Evolutionary conservation across 1,140 invertebrate genomes (phyloP).

Genomic region (Popillia japonica): DNA sequence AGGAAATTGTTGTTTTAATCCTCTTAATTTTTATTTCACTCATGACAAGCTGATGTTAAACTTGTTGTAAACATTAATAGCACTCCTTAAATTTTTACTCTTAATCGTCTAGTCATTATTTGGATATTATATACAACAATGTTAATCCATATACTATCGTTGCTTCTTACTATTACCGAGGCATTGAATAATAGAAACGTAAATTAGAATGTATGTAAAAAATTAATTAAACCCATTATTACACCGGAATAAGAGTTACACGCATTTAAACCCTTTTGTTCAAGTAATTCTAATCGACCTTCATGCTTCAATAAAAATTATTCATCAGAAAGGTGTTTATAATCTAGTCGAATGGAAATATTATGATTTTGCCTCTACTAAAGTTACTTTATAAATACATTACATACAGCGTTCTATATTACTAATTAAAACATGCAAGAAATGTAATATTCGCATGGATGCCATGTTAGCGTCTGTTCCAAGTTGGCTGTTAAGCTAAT

Average conservation of each 20-base stretch:
- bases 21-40: no score
- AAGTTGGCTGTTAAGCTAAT: conserved; percentile 15
- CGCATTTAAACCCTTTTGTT: background rate
- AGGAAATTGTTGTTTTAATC: no score
- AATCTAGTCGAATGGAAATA: background rate
- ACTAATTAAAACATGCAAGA: background rate
- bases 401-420: background rate
- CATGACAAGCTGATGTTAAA: no score
- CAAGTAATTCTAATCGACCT: background rate
- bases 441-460: background rate
- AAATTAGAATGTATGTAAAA: background rate
- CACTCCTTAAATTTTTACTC: no score
- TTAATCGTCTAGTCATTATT: no score
- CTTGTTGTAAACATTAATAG: no score
- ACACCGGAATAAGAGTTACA: background rate
- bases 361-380: background rate
- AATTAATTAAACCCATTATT: background rate
- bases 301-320: background rate
- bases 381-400: background rate
- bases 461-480: background rate
- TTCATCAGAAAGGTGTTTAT: background rate
- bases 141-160: background rate
- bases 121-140: no score
- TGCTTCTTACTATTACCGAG: background rate
- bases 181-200: background rate